Evolutionary conservation across 1,140 invertebrate species (phyloP), one percentile per base, ranked within the genome.

Genomic region (Portunus trituberculatus): DNA sequence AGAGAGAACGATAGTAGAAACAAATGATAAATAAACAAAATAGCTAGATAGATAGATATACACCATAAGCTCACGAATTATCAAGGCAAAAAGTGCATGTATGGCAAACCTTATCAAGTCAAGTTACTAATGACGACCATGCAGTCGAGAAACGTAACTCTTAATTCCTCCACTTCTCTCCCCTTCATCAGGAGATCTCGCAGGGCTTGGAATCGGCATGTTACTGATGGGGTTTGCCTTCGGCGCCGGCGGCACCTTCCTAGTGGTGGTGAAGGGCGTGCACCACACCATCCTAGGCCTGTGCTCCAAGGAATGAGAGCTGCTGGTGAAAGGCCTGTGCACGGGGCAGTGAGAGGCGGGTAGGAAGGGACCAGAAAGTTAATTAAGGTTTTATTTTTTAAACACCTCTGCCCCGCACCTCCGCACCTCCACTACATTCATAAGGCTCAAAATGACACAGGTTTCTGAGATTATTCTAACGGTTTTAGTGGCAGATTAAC

Each of bases 251-350:
- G 92, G 92, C 12, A 88, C 92, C 83, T 93, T 93, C 92, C 84
- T 93, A 39, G 92, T 93, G 82, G 92, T 93, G 45, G 83, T 93
- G 83, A 93, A 93, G 92, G 52, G 87, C n/a, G 25, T 86, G 10
- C 92, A 93, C 92, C 84, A 20, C 25, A 93, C 84, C 46, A 12
- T 93, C 0, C 10, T 93, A 14, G 45, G 39, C 83, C 83, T 83
- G 83, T 92, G 91, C 32, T 29, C n/a, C 29, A 92, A 92, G 67
- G 67, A 76, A n/a, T 25, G 67, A 76, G 52, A 10, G 52, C 52
- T 59, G 52, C 20, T 1, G 52, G 52, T 16, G 20, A 20, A 59
- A n/a, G 67, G 67, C 12, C 16, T n/a, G 67, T 76, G 67, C 12
- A 76, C 39, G 67, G 67, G 67, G 67, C n/a, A 25, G 67, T 59